Conservation (phyloP, 37 sponge, comb jelly and placozoan genomes). For the Beroe forskalii region DNA sequence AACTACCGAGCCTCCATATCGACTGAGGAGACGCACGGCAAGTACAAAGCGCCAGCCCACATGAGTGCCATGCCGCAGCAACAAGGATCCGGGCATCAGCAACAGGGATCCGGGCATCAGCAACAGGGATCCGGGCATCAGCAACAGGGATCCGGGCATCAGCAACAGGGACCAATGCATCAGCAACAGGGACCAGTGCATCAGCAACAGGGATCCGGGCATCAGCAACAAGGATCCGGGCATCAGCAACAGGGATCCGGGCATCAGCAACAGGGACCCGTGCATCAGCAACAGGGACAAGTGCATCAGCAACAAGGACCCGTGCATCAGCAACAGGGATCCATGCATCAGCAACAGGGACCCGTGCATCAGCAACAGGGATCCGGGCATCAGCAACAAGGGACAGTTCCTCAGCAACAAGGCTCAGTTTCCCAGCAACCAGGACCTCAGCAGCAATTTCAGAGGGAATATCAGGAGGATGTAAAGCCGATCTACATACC, state of each 20-base stretch:
- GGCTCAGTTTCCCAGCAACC: neutral
- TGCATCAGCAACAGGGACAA: neutral
- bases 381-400: neutral
- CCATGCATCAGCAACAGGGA: neutral
- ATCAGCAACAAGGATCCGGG: neutral
- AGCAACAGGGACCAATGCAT: neutral
- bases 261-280: neutral
- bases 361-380: neutral
- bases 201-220: neutral
- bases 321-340: neutral
- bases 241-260: neutral
- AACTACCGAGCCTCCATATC: constrained; percentile 35
- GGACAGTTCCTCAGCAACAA: neutral
- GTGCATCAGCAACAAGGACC: neutral
- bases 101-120: neutral
- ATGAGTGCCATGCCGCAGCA: neutral
- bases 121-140: neutral
- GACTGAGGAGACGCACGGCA: constrained; percentile 49
- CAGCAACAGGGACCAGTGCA: neutral
- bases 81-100: no score
- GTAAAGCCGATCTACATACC: constrained; percentile 26
- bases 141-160: neutral
- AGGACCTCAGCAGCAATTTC: neutral
- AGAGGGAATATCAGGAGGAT: neutral
- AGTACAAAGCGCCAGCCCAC: neutral